Base-by-base conservation (phyloP, 2,797 vertebrate genomes). In the Sus cebifrons region DNA sequence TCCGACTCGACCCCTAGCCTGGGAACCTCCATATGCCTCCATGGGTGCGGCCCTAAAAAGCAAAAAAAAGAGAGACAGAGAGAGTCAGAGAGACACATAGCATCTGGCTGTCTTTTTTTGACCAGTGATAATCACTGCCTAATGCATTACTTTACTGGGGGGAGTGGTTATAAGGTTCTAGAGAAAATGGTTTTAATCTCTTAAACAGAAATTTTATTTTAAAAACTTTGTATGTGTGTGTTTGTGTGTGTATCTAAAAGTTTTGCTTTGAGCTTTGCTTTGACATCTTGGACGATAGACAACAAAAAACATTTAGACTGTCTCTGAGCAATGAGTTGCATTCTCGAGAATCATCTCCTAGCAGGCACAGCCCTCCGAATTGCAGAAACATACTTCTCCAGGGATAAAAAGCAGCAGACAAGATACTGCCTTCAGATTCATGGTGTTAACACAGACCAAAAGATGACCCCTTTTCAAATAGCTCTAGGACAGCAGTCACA, bases 251-350 rank as follows among this genome's bases (percentile, higher is more conserved):
- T 78, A 27, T 14, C 7, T 91, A n/a, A 85, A 87, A 70, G 68
- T 95, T 93, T 40, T 85, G 17, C 68, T 96, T 86, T 78, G 70
- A 89, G 32, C 25, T 93, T 91, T 93, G 71, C 15, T 88, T 93
- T 83, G 25, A 75, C 60, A 96, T 96, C 1, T 68, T 78, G n/a
- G 40, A 67, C 91, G 58, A 86, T 56, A 77, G 7, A 83, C 3
- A 75, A 64, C 6, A 58, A 62, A 79, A 52, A 88, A 56, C 86
- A 91, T 64, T 71, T 89, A 91, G 83, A 68, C 36, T 52, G 3
- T 78, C 32, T 74, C 74, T 54, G 29, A 89, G 71, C 49, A 79
- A 54, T 75, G 54, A 65, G 60, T 21, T 79, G 17, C 20, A 71
- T 86, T 64, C 54, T 92, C 79, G 44, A 89, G 16, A 32, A 65